Base-by-base conservation (phyloP, 2,113 vertebrate genomes). In the Pithys albifrons region DNA sequence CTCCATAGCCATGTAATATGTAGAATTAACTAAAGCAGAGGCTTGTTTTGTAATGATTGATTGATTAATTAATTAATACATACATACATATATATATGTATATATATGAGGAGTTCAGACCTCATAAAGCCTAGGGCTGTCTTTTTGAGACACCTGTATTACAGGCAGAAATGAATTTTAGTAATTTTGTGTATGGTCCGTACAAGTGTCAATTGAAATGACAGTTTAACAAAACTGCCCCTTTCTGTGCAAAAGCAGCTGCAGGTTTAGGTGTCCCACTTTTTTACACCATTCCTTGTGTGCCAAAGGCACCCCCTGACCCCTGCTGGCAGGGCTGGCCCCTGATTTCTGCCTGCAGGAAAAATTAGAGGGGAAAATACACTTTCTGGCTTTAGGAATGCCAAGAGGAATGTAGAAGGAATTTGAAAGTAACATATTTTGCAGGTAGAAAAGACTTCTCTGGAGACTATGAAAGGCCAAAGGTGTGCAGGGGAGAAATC, bases 271-370 rank as follows among this genome's bases (percentile, higher is more conserved):
- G 33, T 10, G 19, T 25, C 58, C 14, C 14, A 10, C 8, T 46
- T 75, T 23, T 76, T 19, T 25, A 14, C 4, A 43, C 16, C 45
- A 48, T 11, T 35, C 52, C 41, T 31, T 15, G 1, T 9, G n/a
- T 24, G 11, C 31, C 6, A 10, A 51, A 72, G 55, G 77, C 28
- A 1, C 84, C 73, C 91, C 80, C 95, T 95, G 94, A 85, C 91
- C 76, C 76, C 95, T 95, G 1, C 92, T 81, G 95, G 91, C 20
- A 11, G 73, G 65, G 76, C 37, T 86, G 72, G 72, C n/a, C 91
- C 55, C 52, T 14, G 24, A 27, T 22, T 66, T 39, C 45, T 24
- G 17, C 2, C 0, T 67, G 14, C 6, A 24, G 69, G 29, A 85
- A 46, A 29, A 58, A 73, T 45, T 0, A 12, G 17, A 72, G 14